Base-by-base conservation (phyloP, 1,140 invertebrate genomes). In the Portunus trituberculatus region DNA sequence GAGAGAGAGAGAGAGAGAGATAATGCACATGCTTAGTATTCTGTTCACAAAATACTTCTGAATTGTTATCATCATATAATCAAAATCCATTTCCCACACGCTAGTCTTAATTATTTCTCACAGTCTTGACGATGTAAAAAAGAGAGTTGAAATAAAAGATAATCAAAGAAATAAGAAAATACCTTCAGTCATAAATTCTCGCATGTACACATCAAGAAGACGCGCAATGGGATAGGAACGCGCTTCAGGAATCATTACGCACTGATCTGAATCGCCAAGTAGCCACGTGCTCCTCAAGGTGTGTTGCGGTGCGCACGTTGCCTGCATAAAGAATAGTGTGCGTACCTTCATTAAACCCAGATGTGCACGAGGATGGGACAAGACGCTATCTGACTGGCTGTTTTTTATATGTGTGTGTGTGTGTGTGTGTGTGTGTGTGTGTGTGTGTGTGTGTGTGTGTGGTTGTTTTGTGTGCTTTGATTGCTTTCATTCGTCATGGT, bases 1-100 rank as follows among this genome's bases (percentile, higher is more conserved):
- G 67, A 76, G 67, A 76, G 67, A 76, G 67, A 76, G 67, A 76
- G 67, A 76, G 67, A 76, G 67, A 76, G 67, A 76, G 67, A 76
- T 1, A 20, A 0, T 76, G 12, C 12, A 76, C n/a, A 8, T 25
- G 2, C n/a, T 76, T 59, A 59, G 8, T 12, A 59, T 25, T n/a
- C n/a, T 76, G n/a, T 76, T 7, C 67, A 25, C 67, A 76, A 76
- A n/a, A 20, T 59, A 6, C 12, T 59, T 10, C 52, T 59, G 52
- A 39, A 39, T 59, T 20, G 52, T 4, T 59, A 59, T 10, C 16
- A 59, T 59, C 52, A 59, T 12, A 59, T 59, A 20, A 59, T 59
- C 12, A 59, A 59, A 59, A 59, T 59, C 10, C 10, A 59, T 59
- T 59, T 12, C 52, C 52, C 16, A 59, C 52, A 59, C 12, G 16